A percentile compares a stretch with the other conserved stretches of the same genome.
These are phyloP conservation scores for Acrobasis repandana DNA, from an alignment of 2,888 invertebrate species.

Conservation along the genomic window DNA sequence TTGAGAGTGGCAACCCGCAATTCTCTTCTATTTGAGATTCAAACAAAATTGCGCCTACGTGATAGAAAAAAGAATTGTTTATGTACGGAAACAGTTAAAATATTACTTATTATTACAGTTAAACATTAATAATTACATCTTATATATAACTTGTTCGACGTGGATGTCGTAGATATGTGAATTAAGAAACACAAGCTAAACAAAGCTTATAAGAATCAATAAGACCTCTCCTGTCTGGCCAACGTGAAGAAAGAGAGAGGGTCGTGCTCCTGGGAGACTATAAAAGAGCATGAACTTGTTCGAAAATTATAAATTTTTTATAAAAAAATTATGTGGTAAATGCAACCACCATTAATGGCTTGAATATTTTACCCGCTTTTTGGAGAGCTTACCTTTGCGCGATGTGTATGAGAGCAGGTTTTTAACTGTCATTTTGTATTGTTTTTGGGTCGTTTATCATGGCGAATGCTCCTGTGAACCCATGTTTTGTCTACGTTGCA, in stretches of 20 bases:
- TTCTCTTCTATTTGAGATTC: slow-evolving; percentile 10
- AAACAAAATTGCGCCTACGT: not conserved
- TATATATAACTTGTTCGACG: too few relatives aligned
- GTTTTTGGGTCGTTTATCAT: slow-evolving; percentile 31
- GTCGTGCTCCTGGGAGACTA: too few relatives aligned
- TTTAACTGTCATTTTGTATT: slow-evolving; percentile 31
- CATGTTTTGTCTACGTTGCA: slow-evolving; percentile 28
- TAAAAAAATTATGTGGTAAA: not conserved
- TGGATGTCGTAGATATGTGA: too few relatives aligned
- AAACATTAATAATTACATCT: too few relatives aligned
- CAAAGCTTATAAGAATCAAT: too few relatives aligned
- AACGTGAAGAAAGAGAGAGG: too few relatives aligned
- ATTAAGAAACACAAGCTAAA: too few relatives aligned
- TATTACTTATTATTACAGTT: too few relatives aligned
- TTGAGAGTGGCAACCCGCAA: slow-evolving; percentile 13
- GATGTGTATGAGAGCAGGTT: slow-evolving; percentile 25
- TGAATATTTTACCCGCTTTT: slow-evolving; percentile 14
- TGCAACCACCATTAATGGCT: slow-evolving; percentile 8
- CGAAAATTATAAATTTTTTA: too few relatives aligned
- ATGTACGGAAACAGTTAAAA: not conserved
- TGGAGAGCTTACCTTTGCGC: slow-evolving; percentile 13
- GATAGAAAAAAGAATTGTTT: not conserved
- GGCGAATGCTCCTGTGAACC: slow-evolving; percentile 25
- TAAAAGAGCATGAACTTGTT: too few relatives aligned
- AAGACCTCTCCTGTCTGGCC: too few relatives aligned